Evolutionary conservation across 2,888 invertebrate species (phyloP), one percentile per base, ranked within the genome.

Genomic region (Papilio elwesi): DNA sequence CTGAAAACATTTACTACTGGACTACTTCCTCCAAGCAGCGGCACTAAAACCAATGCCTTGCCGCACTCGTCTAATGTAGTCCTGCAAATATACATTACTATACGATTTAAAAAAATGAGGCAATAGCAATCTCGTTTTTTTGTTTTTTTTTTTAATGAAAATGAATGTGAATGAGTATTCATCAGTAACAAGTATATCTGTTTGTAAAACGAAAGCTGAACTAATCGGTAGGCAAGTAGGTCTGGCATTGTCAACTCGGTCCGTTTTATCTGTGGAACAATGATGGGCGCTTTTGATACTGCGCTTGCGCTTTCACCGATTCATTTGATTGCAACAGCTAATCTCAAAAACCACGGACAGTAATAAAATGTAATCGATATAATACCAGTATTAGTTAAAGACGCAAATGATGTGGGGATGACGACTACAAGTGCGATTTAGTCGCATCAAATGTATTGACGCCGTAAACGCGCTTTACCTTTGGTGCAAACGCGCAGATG

Each of bases 161-260:
- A 43, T 43, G 36, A 43, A 43, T 9, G 43, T 9, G 6, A 9
- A 43, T 43, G 38, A 43, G 11, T 43, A 62, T 62, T 43, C n/a
- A 43, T 11, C 15, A 77, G 83, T 86, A 84, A 83, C 88, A 87
- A 89, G 86, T 86, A 85, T 81, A 85, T 78, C 74, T 70, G 68
- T 75, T 76, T 77, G 81, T 79, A 82, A 83, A 78, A 76, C 76
- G 77, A 79, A 76, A 57, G 79, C 79, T 82, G 78, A 82, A 84
- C 83, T 84, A 86, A 88, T 84, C 88, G 87, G 86, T 89, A 89
- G 87, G 86, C 90, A 89, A 87, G 82, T 83, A 78, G 83, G 78
- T 78, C 86, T 87, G 87, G 87, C 89, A 85, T 83, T 78, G 82
- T 75, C 74, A 83, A 84, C 83, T 80, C 77, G 8, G 9, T 9